phyloP scores from a whole-genome alignment of 2,888 invertebrate genomes.

The Apamea crenata region DNA sequence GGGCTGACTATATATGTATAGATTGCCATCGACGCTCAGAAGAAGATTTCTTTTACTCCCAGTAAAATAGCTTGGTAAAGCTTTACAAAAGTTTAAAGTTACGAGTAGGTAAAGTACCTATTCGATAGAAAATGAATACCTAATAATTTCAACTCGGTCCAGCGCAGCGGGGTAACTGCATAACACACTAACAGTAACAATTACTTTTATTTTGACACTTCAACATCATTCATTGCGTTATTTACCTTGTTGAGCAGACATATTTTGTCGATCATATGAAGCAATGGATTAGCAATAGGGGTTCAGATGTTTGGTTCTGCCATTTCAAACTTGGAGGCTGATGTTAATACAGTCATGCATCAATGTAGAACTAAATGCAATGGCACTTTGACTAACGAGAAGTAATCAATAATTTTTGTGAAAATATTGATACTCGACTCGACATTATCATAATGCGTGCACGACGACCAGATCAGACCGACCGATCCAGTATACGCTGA shows the following conservation, averaged over 20 bases:
- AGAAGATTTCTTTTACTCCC: neutral
- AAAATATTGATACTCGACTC: neutral
- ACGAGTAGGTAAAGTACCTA: neutral
- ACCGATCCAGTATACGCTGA: too few relatives aligned
- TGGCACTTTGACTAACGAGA: constrained; percentile 24
- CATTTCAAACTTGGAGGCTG: too few relatives aligned
- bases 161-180: neutral
- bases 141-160: neutral
- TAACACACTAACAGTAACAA: too few relatives aligned
- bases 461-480: neutral
- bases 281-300: too few relatives aligned
- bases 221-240: too few relatives aligned
- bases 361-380: constrained; percentile 20
- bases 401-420: neutral
- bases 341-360: too few relatives aligned
- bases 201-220: too few relatives aligned
- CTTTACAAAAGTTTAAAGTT: neutral
- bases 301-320: too few relatives aligned
- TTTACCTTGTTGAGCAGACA: too few relatives aligned
- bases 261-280: too few relatives aligned
- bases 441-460: constrained; percentile 19
- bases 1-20: too few relatives aligned
- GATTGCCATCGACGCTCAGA: too few relatives aligned
- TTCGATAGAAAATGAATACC: neutral
- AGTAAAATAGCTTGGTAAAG: neutral